Evolutionary conservation across 2,113 vertebrate species (phyloP).

Genomic region (Oryzias curvinotus): DNA sequence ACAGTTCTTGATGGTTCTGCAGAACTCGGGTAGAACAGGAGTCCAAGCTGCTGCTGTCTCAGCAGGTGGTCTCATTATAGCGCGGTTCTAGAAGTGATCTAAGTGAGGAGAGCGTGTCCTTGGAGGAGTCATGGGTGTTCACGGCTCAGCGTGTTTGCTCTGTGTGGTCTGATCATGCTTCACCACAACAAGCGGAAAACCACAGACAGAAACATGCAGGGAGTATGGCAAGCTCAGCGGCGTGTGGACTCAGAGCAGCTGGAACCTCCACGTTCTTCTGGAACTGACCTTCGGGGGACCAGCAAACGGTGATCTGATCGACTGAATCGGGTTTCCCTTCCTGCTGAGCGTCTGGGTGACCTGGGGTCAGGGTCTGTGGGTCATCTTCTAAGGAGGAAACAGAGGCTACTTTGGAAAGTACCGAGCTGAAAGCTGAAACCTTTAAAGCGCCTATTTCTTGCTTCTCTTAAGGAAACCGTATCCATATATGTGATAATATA

Average conservation of each 20-base stretch:
- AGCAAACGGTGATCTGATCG: background rate
- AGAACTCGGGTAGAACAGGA: too few relatives aligned
- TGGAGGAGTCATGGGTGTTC: background rate
- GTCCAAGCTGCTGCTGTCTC: too few relatives aligned
- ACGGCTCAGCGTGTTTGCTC: background rate
- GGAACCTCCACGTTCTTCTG: background rate
- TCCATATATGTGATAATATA: too few relatives aligned
- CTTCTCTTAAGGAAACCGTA: too few relatives aligned
- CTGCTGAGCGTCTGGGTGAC: background rate
- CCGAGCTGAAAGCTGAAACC: too few relatives aligned
- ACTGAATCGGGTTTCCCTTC: background rate
- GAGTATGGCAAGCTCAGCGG: background rate
- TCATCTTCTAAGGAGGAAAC: too few relatives aligned
- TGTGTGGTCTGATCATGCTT: background rate
- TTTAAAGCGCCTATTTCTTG: too few relatives aligned
- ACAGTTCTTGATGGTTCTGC: too few relatives aligned
- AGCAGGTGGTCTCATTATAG: background rate
- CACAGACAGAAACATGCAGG: background rate
- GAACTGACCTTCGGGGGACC: too few relatives aligned
- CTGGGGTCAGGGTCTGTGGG: too few relatives aligned
- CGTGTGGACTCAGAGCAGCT: background rate
- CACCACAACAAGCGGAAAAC: background rate
- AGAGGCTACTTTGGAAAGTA: too few relatives aligned
- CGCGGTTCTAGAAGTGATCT: background rate
- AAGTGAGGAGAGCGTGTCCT: background rate